Evolutionary conservation across 2,797 vertebrate genomes (phyloP).

Genomic region (Pipistrellus nathusii): DNA sequence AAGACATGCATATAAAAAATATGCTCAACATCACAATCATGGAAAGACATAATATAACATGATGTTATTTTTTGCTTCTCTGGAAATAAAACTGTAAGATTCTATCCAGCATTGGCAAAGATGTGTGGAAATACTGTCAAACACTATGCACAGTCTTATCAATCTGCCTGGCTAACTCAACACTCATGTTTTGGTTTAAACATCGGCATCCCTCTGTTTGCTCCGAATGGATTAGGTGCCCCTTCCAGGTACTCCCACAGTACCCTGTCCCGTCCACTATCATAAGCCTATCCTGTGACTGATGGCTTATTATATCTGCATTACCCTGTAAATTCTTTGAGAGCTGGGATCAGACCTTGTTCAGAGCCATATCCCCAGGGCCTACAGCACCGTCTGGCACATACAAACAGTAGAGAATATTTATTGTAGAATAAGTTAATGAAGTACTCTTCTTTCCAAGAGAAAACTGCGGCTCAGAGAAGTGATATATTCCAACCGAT

Average conservation of each 20-base stretch:
- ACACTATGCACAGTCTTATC: neutral
- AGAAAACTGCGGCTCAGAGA: constrained; percentile 43
- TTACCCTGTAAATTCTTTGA: neutral
- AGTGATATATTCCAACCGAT: constrained; percentile 25
- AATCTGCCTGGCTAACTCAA: constrained; percentile 30
- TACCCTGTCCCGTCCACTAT: neutral
- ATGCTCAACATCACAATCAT: neutral
- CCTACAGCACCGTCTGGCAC: neutral
- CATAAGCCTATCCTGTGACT: neutral
- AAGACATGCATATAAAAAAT: constrained; percentile 1
- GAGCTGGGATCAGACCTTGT: neutral
- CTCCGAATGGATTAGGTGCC: neutral
- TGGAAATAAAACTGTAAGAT: neutral
- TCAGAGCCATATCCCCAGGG: neutral
- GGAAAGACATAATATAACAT: neutral
- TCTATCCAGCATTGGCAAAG: neutral
- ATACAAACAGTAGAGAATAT: too few relatives aligned
- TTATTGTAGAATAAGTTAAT: neutral
- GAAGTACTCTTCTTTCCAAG: constrained; percentile 14
- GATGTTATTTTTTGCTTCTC: neutral
- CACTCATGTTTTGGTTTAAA: constrained; percentile 43
- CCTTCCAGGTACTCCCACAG: neutral
- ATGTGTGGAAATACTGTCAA: neutral
- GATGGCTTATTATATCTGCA: neutral
- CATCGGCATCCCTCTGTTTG: neutral